Evolutionary conservation across 2,888 invertebrate species (phyloP).

Genomic region (Epinotia demarniana): DNA sequence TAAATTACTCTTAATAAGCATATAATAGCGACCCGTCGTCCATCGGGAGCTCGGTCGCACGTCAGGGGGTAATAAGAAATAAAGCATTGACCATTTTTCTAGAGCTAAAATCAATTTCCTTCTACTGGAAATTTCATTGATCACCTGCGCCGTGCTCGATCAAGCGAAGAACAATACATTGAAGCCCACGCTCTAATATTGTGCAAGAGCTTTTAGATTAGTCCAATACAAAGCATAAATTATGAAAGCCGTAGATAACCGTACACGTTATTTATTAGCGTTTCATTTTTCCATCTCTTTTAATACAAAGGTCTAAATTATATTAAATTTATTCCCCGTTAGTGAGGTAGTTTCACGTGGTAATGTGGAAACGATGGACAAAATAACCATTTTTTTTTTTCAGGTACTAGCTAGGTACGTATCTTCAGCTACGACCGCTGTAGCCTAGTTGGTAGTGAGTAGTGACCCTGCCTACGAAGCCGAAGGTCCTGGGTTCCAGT

Average conservation of each 20-base stretch:
- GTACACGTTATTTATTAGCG: background rate
- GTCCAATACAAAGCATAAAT: constrained; percentile 21
- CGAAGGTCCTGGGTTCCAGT: too few relatives aligned
- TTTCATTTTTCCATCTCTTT: background rate
- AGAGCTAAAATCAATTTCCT: constrained; percentile 68
- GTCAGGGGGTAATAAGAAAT: constrained; percentile 49
- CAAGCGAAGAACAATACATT: constrained; percentile 64
- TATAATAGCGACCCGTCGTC: constrained; percentile 6
- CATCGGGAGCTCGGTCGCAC: constrained; percentile 14
- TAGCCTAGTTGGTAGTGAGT: too few relatives aligned
- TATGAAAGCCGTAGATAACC: background rate
- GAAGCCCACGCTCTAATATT: constrained; percentile 61
- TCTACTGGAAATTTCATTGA: constrained; percentile 67
- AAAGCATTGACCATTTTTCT: constrained; percentile 57
- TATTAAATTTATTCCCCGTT: background rate
- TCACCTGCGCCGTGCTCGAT: constrained; percentile 70
- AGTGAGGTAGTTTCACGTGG: too few relatives aligned
- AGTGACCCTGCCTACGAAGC: too few relatives aligned
- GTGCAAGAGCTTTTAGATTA: constrained; percentile 62
- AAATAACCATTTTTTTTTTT: too few relatives aligned
- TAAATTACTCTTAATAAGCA: background rate
- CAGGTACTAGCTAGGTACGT: too few relatives aligned
- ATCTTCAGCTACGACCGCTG: too few relatives aligned
- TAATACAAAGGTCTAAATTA: background rate
- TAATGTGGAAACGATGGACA: too few relatives aligned